These are phyloP conservation scores for Thalpophila matura DNA, from an alignment of 2,888 invertebrate genomes.

Conservation along the genomic window DNA sequence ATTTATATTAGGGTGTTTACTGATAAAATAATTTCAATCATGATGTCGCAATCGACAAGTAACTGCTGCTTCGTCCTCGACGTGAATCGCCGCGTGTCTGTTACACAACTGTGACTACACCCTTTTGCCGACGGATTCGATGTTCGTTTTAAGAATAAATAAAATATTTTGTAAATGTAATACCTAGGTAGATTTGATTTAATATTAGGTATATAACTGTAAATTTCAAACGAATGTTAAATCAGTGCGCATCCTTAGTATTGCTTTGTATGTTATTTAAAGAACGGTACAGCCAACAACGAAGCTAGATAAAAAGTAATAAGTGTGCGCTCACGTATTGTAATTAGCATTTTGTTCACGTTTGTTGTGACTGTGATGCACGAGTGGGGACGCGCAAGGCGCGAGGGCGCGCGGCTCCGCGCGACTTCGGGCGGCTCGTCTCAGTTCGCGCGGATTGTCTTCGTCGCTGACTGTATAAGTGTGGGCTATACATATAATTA, in stretches of 20 bases:
- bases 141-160: conserved; percentile 17
- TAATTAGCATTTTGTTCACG: conserved; percentile 34
- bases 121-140: conserved; percentile 24
- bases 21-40: conserved; percentile 5
- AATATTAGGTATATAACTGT: conserved; percentile 4
- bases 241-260: conserved; percentile 66
- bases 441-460: neutral
- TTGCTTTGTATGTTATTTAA: conserved; percentile 71
- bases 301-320: conserved; percentile 59
- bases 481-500: conserved; percentile 38
- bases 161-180: neutral
- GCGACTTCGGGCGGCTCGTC: neutral
- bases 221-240: conserved; percentile 53
- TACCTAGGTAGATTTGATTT: conserved; percentile 20
- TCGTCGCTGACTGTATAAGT: conserved; percentile 25
- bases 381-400: neutral
- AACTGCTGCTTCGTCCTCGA: neutral
- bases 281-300: conserved; percentile 63
- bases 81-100: conserved; percentile 23
- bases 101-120: conserved; percentile 21
- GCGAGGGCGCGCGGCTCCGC: neutral
- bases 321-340: conserved; percentile 44
- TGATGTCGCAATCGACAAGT: neutral
- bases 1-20: conserved; percentile 19
- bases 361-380: conserved; percentile 18